These are phyloP conservation scores for Chrysina gloriosa DNA, from an alignment of 2,888 invertebrate genomes.

Conservation along the genomic window DNA sequence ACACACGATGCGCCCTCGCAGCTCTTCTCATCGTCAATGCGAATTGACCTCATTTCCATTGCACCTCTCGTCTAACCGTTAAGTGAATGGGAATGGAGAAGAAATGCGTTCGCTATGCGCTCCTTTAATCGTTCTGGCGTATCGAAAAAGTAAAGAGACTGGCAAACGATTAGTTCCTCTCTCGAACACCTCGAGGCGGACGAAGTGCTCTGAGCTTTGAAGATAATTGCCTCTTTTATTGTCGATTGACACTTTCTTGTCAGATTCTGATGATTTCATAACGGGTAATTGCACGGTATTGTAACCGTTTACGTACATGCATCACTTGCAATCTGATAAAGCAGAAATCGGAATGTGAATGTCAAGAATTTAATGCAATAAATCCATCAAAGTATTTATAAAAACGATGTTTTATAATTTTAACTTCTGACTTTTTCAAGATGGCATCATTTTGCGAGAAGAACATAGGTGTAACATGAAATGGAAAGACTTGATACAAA, in stretches of 20 bases:
- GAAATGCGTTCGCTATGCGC: slow-evolving; percentile 18
- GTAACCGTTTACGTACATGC: too few species aligned
- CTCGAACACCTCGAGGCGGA: background rate
- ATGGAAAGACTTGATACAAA: too few species aligned
- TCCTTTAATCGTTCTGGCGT: slow-evolving; percentile 20
- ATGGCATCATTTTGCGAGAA: too few species aligned
- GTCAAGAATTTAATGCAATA: too few species aligned
- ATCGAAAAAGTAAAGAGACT: slow-evolving; percentile 25
- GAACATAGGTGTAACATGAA: too few species aligned
- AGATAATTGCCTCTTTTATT: slow-evolving; percentile 14
- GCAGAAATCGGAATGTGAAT: too few species aligned
- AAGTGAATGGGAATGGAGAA: slow-evolving; percentile 28
- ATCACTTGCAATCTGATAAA: too few species aligned
- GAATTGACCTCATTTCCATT: slow-evolving; percentile 25
- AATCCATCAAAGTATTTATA: too few species aligned
- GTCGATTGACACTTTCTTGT: slow-evolving; percentile 3
- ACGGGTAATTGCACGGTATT: background rate
- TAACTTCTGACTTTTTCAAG: too few species aligned
- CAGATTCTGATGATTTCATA: background rate
- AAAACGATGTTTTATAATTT: too few species aligned
- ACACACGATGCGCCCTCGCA: slow-evolving; percentile 4
- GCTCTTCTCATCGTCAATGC: slow-evolving; percentile 9
- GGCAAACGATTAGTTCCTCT: slow-evolving; percentile 28
- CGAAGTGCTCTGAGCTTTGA: background rate
- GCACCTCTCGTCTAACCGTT: slow-evolving; percentile 34